Evolutionary conservation across 2,113 vertebrate species (phyloP).

Genomic region (Ptychochromis oligacanthus): DNA sequence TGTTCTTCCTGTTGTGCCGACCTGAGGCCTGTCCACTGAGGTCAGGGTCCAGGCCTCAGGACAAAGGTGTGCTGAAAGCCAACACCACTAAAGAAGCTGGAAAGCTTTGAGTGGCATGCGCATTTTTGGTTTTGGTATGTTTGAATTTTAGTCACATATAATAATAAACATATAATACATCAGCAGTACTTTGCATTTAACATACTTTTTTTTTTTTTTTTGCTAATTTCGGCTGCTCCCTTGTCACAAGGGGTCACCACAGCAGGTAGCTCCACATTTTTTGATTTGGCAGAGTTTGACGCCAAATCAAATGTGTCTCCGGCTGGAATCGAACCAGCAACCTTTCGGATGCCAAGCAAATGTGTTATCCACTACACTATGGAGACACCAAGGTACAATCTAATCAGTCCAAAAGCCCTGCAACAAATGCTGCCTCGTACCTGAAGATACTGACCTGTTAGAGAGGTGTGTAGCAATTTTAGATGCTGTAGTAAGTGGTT

Average conservation of each 20-base stretch:
- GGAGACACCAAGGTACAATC: too few species aligned
- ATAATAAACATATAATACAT: not conserved
- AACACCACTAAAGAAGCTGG: not conserved
- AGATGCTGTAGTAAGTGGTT: not conserved
- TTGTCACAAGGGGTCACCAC: too few species aligned
- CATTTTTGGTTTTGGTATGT: not conserved
- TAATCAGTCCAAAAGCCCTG: not conserved
- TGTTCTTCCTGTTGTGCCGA: not conserved
- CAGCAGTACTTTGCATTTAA: not conserved
- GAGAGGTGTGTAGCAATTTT: not conserved
- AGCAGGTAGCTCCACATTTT: too few species aligned
- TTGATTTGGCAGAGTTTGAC: too few species aligned
- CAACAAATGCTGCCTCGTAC: not conserved
- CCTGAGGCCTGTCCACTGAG: not conserved
- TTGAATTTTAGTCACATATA: not conserved
- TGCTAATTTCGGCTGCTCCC: too few species aligned
- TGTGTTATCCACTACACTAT: too few species aligned
- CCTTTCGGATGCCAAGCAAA: too few species aligned
- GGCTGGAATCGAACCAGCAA: too few species aligned
- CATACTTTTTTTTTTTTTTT: too few species aligned
- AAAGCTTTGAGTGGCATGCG: not conserved
- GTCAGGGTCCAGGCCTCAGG: not conserved
- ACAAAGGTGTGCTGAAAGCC: not conserved
- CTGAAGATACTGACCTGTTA: rapidly evolving
- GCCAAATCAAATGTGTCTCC: too few species aligned